phyloP scores from a whole-genome alignment of 2,797 vertebrate genomes.

The Pelobates cultripes region DNA sequence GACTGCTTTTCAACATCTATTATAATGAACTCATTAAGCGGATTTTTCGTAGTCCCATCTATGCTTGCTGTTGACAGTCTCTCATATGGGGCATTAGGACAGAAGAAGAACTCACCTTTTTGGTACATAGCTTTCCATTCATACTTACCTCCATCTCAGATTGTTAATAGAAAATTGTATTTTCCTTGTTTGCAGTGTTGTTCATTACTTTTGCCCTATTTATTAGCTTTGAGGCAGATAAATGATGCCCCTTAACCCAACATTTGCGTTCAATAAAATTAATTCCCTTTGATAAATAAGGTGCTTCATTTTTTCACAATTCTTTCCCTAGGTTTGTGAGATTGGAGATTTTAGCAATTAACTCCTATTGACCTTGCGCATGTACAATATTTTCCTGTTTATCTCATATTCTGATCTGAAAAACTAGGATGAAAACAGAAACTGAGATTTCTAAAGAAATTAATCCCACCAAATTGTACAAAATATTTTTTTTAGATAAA shows the following conservation, averaged over 20 bases:
- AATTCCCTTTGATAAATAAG: not conserved
- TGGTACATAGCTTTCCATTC: no score
- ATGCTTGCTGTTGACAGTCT: not conserved
- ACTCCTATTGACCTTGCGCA: constrained; percentile 19
- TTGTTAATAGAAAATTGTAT: not conserved
- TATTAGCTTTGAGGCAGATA: not conserved
- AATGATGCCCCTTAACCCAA: not conserved
- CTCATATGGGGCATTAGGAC: not conserved
- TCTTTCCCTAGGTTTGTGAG: not conserved
- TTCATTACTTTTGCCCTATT: not conserved
- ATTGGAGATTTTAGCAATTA: constrained; percentile 18
- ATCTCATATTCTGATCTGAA: not conserved
- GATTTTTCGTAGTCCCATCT: constrained; percentile 1
- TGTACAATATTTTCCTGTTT: constrained; percentile 11
- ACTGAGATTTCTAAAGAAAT: constrained; percentile 5
- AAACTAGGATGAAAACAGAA: not conserved
- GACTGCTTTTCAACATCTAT: not conserved
- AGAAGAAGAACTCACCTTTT: not conserved
- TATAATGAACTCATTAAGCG: not conserved
- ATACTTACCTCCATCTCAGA: no score
- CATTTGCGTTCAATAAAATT: constrained; percentile 14
- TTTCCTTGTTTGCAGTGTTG: not conserved
- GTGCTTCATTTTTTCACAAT: not conserved
- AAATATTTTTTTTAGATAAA: not conserved
- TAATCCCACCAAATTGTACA: constrained; percentile 12